phyloP scores from a whole-genome alignment of 2,797 vertebrate species.

The Anomalospiza imberbis region DNA sequence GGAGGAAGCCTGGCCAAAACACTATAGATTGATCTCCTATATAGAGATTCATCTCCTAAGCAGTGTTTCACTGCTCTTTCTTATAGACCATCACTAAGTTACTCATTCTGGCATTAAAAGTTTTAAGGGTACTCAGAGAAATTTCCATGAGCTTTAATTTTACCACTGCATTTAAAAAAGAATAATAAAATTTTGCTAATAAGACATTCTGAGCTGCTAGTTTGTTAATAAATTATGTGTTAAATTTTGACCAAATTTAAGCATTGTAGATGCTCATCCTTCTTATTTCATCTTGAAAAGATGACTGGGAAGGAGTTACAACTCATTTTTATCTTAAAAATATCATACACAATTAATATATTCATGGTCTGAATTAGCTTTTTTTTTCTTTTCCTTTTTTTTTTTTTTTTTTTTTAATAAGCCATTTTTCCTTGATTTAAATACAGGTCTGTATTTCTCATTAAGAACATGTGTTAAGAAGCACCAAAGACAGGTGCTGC shows the following conservation, averaged over 20 bases:
- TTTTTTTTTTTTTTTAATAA: neutral
- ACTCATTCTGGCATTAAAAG: neutral
- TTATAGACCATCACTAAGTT: neutral
- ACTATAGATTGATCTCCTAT: neutral
- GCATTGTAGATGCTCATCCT: neutral
- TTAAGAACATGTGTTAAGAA: neutral
- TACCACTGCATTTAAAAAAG: neutral
- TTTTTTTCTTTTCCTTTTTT: neutral
- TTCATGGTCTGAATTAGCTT: neutral
- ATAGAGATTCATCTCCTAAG: neutral
- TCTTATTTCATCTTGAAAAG: neutral
- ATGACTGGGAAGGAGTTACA: neutral
- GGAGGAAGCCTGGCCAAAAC: neutral
- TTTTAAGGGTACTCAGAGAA: neutral
- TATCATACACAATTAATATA: neutral
- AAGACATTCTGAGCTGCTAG: neutral
- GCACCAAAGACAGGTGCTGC: neutral
- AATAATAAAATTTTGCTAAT: neutral
- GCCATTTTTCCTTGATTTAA: neutral
- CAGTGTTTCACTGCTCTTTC: neutral
- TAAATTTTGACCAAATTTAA: neutral
- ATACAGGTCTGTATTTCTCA: neutral
- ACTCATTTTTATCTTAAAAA: neutral
- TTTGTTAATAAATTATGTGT: neutral
- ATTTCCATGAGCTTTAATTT: neutral